These are phyloP conservation scores for Spodoptera litura DNA, from an alignment of 1,140 invertebrate species.

Conservation along the genomic window DNA sequence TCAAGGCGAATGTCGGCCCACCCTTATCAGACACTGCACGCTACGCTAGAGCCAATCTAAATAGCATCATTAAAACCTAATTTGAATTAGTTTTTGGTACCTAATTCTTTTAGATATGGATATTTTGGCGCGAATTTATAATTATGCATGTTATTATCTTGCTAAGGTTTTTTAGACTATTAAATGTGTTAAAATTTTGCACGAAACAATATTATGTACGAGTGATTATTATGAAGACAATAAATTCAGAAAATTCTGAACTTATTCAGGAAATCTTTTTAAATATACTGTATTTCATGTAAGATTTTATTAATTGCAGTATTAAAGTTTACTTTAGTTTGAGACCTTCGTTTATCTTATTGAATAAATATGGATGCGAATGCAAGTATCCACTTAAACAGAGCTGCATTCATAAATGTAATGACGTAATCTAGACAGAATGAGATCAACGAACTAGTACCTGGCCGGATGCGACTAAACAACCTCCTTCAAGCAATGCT, in stretches of 20 bases:
- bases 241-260: neutral
- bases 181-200: neutral
- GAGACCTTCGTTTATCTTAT: neutral
- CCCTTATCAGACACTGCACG: conserved; percentile 40
- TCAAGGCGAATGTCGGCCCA: conserved; percentile 52
- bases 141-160: too few relatives aligned
- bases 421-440: conserved; percentile 21
- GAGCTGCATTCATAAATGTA: neutral
- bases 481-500: neutral
- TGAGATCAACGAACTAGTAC: conserved; percentile 16
- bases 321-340: too few relatives aligned
- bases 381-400: conserved; percentile 11
- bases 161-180: neutral
- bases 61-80: conserved; percentile 18
- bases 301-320: neutral
- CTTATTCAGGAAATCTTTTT: neutral
- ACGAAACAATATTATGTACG: too few relatives aligned
- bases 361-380: neutral
- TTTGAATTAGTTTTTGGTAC: neutral
- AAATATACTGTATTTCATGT: too few relatives aligned
- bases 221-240: neutral
- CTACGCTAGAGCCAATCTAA: conserved; percentile 9
- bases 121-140: neutral
- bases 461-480: conserved; percentile 3
- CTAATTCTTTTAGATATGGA: too few relatives aligned